Evolutionary conservation across 1,140 invertebrate genomes (phyloP).

Genomic region (Neodiprion pinetum): DNA sequence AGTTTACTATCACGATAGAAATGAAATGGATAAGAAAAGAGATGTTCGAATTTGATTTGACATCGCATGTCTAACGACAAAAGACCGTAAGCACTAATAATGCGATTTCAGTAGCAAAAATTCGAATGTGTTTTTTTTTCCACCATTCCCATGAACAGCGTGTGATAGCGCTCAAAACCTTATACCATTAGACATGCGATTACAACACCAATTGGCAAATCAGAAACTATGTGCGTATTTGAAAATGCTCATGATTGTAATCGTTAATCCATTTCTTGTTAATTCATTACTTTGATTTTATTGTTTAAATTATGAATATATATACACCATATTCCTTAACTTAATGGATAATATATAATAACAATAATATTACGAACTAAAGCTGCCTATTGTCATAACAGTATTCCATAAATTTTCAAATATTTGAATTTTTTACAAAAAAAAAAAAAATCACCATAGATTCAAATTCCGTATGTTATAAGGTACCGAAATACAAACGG

Average conservation of each 20-base stretch:
- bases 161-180: too few species aligned
- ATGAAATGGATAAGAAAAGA: too few species aligned
- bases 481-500: background rate
- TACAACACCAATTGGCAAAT: too few species aligned
- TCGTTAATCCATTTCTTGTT: slow-evolving; percentile 36
- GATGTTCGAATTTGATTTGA: too few species aligned
- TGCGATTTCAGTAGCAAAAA: slow-evolving; percentile 12
- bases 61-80: too few species aligned
- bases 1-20: too few species aligned
- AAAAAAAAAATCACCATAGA: background rate
- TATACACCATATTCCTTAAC: background rate
- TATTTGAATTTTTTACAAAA: background rate
- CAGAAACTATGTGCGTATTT: slow-evolving; percentile 13
- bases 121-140: background rate
- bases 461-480: background rate
- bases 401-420: background rate
- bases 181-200: too few species aligned
- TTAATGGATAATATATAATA: slow-evolving; percentile 17
- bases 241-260: slow-evolving; percentile 58
- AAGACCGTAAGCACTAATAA: too few species aligned
- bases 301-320: background rate
- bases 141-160: too few species aligned
- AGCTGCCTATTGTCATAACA: slow-evolving; percentile 19
- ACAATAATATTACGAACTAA: slow-evolving; percentile 22
- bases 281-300: slow-evolving; percentile 9